phyloP scores from a whole-genome alignment of 2,888 invertebrate species.

The Dryadula phaetusa region DNA sequence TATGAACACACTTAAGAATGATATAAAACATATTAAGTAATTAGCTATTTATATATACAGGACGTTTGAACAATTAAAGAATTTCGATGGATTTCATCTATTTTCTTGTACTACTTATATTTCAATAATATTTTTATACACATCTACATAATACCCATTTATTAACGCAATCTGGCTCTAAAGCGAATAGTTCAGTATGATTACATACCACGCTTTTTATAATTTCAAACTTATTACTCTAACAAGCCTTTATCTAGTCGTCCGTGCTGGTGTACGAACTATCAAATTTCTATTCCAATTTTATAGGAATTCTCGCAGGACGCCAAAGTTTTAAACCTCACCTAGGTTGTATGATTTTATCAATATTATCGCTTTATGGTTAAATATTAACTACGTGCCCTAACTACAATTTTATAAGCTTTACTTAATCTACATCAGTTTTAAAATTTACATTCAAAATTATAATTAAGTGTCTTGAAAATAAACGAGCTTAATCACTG shows the following conservation, averaged over 20 bases:
- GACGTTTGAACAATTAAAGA: too few species aligned
- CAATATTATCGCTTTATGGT: constrained; percentile 1
- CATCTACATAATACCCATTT: too few species aligned
- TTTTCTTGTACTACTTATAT: too few species aligned
- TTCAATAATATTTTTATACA: too few species aligned
- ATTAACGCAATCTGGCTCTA: too few species aligned
- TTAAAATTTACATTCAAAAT: too few species aligned
- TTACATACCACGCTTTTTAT: too few species aligned
- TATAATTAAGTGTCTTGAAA: neutral
- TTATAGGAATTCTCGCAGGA: constrained; percentile 4
- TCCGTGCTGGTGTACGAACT: neutral
- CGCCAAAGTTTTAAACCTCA: constrained; percentile 1
- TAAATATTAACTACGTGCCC: neutral
- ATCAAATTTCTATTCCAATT: neutral
- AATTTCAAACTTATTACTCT: neutral
- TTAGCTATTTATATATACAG: too few species aligned
- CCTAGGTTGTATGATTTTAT: neutral
- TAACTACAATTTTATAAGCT: neutral
- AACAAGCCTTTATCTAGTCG: neutral
- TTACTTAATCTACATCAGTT: neutral
- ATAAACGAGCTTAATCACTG: neutral
- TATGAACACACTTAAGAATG: too few species aligned
- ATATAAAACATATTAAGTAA: too few species aligned
- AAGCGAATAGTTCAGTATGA: too few species aligned
- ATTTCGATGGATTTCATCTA: too few species aligned